These are phyloP conservation scores for Andrena fulva DNA, from an alignment of 2,888 invertebrate genomes.

Conservation along the genomic window DNA sequence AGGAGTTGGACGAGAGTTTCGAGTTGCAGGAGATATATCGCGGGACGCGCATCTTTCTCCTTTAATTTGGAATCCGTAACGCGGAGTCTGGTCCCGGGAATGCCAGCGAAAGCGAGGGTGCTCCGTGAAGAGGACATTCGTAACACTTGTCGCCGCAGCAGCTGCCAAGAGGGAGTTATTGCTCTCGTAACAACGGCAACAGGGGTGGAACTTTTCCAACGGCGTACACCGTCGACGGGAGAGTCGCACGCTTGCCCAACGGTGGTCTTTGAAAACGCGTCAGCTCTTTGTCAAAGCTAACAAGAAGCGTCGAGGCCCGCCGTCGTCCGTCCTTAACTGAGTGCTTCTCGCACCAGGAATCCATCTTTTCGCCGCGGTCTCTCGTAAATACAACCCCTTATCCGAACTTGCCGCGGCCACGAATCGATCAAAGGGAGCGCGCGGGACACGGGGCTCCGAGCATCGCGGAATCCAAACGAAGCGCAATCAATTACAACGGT, in stretches of 20 bases:
- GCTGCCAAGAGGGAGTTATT: slow-evolving; percentile 71
- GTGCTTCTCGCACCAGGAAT: slow-evolving; percentile 34
- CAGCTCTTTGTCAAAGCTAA: slow-evolving; percentile 60
- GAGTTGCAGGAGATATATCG: not conserved
- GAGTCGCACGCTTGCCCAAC: slow-evolving; percentile 59
- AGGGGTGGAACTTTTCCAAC: slow-evolving; percentile 60
- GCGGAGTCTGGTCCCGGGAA: slow-evolving; percentile 45
- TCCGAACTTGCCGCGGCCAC: not conserved
- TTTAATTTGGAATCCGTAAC: slow-evolving; percentile 62
- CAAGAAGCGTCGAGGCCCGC: slow-evolving; percentile 40
- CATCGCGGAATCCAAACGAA: too few relatives aligned
- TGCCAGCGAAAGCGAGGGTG: slow-evolving; percentile 60
- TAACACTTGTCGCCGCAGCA: slow-evolving; percentile 73
- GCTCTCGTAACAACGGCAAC: slow-evolving; percentile 66
- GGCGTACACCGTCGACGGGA: slow-evolving; percentile 52
- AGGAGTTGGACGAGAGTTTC: slow-evolving; percentile 1
- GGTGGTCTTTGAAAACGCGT: slow-evolving; percentile 50
- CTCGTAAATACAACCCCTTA: not conserved
- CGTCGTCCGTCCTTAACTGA: slow-evolving; percentile 22
- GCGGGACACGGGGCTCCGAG: not conserved
- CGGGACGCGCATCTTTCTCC: slow-evolving; percentile 29
- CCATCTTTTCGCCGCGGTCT: slow-evolving; percentile 18
- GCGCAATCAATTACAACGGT: too few relatives aligned
- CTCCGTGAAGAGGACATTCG: slow-evolving; percentile 69
- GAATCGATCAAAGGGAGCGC: not conserved